A percentile compares a stretch with the other conserved stretches of the same genome.
These are phyloP conservation scores for Coenobita brevimanus DNA, from an alignment of 1,140 invertebrate species.

Conservation along the genomic window DNA sequence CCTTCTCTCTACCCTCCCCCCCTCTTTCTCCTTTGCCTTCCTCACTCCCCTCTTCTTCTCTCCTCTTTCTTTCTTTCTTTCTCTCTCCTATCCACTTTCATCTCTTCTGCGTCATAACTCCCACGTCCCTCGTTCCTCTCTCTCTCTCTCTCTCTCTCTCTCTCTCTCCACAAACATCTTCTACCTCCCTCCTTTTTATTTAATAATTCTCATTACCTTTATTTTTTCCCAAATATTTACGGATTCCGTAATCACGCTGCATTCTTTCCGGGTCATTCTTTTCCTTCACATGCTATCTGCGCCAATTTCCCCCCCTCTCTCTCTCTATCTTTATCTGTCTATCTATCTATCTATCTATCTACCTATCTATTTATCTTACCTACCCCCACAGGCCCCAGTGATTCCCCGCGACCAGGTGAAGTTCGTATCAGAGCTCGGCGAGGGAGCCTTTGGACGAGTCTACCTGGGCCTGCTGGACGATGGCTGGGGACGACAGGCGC, in stretches of 20 bases:
- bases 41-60: no score
- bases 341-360: no score
- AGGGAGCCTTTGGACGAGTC: slow-evolving; percentile 92
- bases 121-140: not conserved
- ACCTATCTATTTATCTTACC: not conserved
- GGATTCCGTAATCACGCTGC: not conserved
- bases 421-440: slow-evolving; percentile 94
- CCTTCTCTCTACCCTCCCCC: not conserved
- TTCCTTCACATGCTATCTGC: no score
- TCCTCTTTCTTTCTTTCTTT: not conserved
- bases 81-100: not conserved
- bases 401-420: slow-evolving; percentile 73
- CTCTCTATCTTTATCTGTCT: no score
- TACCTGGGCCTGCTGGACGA: slow-evolving; percentile 67
- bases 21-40: not conserved
- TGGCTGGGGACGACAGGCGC: slow-evolving; percentile 13
- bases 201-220: not conserved
- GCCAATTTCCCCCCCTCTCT: no score
- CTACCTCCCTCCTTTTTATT: not conserved
- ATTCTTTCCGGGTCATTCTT: not conserved
- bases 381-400: no score
- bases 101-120: not conserved
- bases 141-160: no score
- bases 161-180: no score
- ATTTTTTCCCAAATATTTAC: not conserved